Evolutionary conservation across 2,888 invertebrate genomes (phyloP).

Genomic region (Cerastoderma edule): DNA sequence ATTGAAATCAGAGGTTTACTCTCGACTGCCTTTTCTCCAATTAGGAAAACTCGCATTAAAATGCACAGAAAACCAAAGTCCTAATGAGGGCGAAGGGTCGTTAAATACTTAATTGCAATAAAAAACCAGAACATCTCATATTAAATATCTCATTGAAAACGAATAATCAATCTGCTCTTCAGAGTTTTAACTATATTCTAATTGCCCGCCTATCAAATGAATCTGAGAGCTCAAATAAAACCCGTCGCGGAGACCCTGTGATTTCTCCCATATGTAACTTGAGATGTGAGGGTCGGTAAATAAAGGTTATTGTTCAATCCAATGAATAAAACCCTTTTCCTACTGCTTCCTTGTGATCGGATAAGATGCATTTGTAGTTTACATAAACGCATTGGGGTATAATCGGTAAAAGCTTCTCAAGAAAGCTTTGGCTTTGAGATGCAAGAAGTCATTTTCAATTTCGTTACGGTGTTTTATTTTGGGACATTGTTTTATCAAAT

Average conservation of each 20-base stretch:
- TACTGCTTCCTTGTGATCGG: too few relatives aligned
- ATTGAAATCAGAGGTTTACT: too few relatives aligned
- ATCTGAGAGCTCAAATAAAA: slow-evolving; percentile 28
- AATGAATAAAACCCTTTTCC: slow-evolving; percentile 8
- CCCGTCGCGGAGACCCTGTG: slow-evolving; percentile 19
- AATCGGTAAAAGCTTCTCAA: too few relatives aligned
- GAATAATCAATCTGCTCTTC: slow-evolving; percentile 28
- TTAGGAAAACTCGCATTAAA: too few relatives aligned
- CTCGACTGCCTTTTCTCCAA: too few relatives aligned
- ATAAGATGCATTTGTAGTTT: too few relatives aligned
- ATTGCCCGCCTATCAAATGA: slow-evolving; percentile 21
- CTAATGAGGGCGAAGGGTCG: slow-evolving; percentile 8
- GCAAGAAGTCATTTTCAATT: too few relatives aligned
- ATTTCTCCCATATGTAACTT: slow-evolving; percentile 36
- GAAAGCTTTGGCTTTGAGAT: too few relatives aligned
- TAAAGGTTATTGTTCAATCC: slow-evolving; percentile 30
- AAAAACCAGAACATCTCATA: slow-evolving; percentile 31
- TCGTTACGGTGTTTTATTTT: too few relatives aligned
- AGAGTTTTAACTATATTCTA: slow-evolving; percentile 27
- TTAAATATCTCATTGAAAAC: slow-evolving; percentile 22
- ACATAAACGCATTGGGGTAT: too few relatives aligned
- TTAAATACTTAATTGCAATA: slow-evolving; percentile 27
- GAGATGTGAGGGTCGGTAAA: slow-evolving; percentile 31
- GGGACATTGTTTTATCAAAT: too few relatives aligned
- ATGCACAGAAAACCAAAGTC: not conserved